Evolutionary conservation across 2,888 invertebrate genomes (phyloP).

Genomic region (Cephus spinipes): DNA sequence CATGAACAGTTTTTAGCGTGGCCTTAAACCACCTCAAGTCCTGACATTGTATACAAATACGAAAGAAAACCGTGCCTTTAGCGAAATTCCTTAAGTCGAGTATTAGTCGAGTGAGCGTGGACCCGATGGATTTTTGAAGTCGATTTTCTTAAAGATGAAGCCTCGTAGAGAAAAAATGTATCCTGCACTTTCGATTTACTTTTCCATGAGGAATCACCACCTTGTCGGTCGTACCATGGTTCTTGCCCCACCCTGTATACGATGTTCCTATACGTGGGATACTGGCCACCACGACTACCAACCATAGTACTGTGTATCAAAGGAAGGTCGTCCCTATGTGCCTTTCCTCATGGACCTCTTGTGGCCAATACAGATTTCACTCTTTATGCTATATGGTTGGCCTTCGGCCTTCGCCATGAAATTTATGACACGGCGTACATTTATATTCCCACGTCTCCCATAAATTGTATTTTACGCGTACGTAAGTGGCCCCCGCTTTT

Average conservation of each 20-base stretch:
- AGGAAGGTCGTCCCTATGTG: not conserved
- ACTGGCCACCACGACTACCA: not conserved
- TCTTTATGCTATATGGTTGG: not conserved
- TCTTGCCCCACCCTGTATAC: not conserved
- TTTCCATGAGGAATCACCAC: too few relatives aligned
- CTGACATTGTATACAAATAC: too few relatives aligned
- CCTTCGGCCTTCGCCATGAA: slow-evolving; percentile 15
- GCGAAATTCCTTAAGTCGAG: too few relatives aligned
- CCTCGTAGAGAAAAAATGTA: too few relatives aligned
- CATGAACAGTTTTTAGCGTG: too few relatives aligned
- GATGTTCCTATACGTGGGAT: not conserved
- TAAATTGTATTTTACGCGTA: slow-evolving; percentile 56
- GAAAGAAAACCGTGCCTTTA: too few relatives aligned
- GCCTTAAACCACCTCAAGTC: too few relatives aligned
- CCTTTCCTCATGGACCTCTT: not conserved
- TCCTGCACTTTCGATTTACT: too few relatives aligned
- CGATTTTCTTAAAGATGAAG: too few relatives aligned
- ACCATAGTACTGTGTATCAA: not conserved
- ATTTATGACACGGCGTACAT: slow-evolving; percentile 56
- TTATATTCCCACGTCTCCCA: slow-evolving; percentile 51
- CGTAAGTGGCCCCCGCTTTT: slow-evolving; percentile 59
- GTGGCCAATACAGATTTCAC: not conserved
- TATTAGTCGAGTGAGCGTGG: too few relatives aligned
- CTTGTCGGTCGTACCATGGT: too few relatives aligned
- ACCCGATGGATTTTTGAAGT: too few relatives aligned